These are phyloP conservation scores for Rotaria sp. DNA, from an alignment of 2,888 invertebrate genomes.

Conservation along the genomic window DNA sequence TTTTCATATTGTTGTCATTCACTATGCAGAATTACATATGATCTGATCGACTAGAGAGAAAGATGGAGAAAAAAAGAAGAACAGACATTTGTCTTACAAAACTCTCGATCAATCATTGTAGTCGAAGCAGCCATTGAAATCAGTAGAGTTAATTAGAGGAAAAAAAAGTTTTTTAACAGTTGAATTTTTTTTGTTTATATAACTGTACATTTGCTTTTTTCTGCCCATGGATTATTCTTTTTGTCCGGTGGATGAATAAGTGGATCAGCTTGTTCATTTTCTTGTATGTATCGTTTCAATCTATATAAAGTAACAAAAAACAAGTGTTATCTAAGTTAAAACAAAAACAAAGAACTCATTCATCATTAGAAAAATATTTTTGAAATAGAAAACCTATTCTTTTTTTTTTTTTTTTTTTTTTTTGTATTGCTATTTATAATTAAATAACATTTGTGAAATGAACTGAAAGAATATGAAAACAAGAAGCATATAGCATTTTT, in stretches of 20 bases:
- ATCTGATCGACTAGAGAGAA: neutral
- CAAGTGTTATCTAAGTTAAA: no score
- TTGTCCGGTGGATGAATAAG: neutral
- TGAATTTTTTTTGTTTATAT: neutral
- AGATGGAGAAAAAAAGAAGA: neutral
- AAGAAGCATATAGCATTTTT: no score
- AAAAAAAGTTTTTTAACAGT: neutral
- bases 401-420: no score
- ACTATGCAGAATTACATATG: neutral
- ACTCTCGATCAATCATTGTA: neutral
- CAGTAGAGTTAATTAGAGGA: no score
- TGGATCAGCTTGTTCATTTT: neutral
- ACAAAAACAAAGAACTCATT: no score
- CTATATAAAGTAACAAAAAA: neutral
- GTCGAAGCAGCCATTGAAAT: no score
- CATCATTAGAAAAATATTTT: no score
- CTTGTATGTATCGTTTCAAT: neutral
- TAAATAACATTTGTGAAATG: no score
- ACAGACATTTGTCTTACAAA: neutral
- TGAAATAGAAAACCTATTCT: no score
- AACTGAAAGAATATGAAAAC: no score
- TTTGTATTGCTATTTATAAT: no score
- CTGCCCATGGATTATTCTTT: slow-evolving; percentile 5
- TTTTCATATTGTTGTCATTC: neutral
- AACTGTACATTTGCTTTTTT: slow-evolving; percentile 15